Conservation (phyloP, 2,888 invertebrate species). For the Glyphotaelius pellucidus region DNA sequence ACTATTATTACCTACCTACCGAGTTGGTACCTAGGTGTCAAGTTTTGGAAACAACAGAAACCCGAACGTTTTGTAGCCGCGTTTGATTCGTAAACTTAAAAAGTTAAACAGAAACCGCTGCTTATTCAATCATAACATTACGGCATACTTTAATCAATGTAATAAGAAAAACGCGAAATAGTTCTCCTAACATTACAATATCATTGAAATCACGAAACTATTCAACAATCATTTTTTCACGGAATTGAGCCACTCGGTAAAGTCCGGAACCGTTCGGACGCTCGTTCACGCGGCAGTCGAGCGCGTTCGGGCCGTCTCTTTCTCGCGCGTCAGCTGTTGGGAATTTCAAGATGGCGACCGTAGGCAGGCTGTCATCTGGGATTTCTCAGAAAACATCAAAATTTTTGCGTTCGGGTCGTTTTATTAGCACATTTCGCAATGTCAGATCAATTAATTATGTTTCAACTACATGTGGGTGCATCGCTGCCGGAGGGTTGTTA, state of each 20-base stretch:
- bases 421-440: slow-evolving; percentile 71
- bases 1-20: too few relatives aligned
- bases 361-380: slow-evolving; percentile 74
- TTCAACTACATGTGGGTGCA: slow-evolving; percentile 73
- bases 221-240: too few relatives aligned
- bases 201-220: background rate
- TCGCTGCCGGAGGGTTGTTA: slow-evolving; percentile 73
- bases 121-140: background rate
- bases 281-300: background rate
- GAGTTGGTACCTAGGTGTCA: too few relatives aligned
- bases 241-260: background rate
- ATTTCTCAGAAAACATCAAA: slow-evolving; percentile 72
- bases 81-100: background rate
- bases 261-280: slow-evolving; percentile 23
- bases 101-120: too few relatives aligned
- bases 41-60: background rate
- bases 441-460: slow-evolving; percentile 70
- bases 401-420: slow-evolving; percentile 70
- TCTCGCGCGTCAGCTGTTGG: slow-evolving; percentile 74
- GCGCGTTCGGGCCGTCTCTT: slow-evolving; percentile 69
- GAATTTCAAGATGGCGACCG: slow-evolving; percentile 75
- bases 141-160: background rate
- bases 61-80: background rate
- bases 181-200: background rate
- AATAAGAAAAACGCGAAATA: background rate